A percentile compares a stretch with the other conserved stretches of the same genome.
These are phyloP conservation scores for Sesamia inferens DNA, from an alignment of 2,888 invertebrate species.

Conservation along the genomic window DNA sequence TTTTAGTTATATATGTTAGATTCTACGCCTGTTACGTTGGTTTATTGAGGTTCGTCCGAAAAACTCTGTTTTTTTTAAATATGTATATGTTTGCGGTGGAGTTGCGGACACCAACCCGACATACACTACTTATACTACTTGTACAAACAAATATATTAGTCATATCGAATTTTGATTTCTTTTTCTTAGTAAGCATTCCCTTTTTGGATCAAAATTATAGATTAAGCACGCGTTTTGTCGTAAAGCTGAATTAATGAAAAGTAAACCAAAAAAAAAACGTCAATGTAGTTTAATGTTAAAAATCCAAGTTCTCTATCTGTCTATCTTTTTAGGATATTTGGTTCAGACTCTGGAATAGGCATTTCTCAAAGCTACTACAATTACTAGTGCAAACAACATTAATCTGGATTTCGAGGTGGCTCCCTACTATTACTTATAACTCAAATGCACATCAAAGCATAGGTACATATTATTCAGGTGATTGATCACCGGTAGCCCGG, in stretches of 20 bases:
- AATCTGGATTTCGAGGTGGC: neutral
- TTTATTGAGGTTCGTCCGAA: neutral
- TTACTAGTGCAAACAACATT: neutral
- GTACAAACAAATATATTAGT: neutral
- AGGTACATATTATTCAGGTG: conserved; percentile 53
- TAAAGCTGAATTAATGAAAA: neutral
- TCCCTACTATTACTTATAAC: conserved; percentile 28
- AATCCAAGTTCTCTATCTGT: neutral
- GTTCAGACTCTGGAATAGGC: neutral
- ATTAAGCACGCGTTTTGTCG: neutral
- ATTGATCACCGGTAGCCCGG: conserved; percentile 70
- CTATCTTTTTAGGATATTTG: neutral
- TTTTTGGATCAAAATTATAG: neutral
- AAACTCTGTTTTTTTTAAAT: neutral
- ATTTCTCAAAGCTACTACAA: neutral
- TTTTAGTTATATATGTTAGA: conserved; percentile 5
- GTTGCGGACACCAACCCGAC: neutral
- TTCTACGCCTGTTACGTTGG: neutral
- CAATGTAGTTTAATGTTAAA: neutral
- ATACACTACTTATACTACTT: too few relatives aligned
- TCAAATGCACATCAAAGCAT: conserved; percentile 21
- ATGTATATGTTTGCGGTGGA: neutral
- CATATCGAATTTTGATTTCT: neutral
- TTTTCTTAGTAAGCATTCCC: neutral
- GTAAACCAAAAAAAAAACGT: neutral